phyloP scores from a whole-genome alignment of 2,113 vertebrate species.

The Sinocyclocheilus maitianheensis region DNA sequence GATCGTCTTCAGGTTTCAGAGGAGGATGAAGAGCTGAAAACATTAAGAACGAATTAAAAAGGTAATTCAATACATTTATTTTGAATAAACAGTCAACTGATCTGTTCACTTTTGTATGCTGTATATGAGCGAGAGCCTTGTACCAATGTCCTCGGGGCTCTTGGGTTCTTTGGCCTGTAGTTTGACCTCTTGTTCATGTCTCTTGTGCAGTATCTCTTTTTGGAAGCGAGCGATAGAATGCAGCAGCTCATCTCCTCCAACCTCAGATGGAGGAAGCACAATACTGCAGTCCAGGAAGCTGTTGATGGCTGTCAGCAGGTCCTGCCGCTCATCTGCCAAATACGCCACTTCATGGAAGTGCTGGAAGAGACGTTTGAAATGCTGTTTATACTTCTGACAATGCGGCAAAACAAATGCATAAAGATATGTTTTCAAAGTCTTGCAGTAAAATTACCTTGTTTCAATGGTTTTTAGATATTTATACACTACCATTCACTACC shows the following conservation, averaged over 20 bases:
- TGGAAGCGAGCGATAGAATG: slow-evolving; percentile 93
- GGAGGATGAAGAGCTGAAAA: slow-evolving; percentile 80
- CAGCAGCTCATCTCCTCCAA: slow-evolving; percentile 93
- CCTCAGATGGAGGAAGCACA: slow-evolving; percentile 92
- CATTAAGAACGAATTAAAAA: background rate
- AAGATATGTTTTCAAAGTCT: background rate
- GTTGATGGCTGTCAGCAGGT: slow-evolving; percentile 93
- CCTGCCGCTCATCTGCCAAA: slow-evolving; percentile 90
- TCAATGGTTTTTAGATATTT: too few species aligned
- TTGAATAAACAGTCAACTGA: background rate
- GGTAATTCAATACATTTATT: background rate
- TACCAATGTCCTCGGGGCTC: slow-evolving; percentile 87
- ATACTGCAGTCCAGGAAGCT: slow-evolving; percentile 97
- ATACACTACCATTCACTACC: background rate
- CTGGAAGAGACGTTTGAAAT: slow-evolving; percentile 64
- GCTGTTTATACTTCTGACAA: background rate
- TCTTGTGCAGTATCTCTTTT: slow-evolving; percentile 91
- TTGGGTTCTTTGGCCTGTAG: slow-evolving; percentile 83
- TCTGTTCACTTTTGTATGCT: background rate
- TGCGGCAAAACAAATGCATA: background rate
- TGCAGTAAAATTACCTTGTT: background rate
- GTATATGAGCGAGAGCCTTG: background rate
- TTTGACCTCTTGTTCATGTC: slow-evolving; percentile 86
- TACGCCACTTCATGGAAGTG: slow-evolving; percentile 95
- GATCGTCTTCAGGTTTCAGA: slow-evolving; percentile 79